These are phyloP conservation scores for Alces alces DNA, from an alignment of 2,113 vertebrate species.

Conservation along the genomic window DNA sequence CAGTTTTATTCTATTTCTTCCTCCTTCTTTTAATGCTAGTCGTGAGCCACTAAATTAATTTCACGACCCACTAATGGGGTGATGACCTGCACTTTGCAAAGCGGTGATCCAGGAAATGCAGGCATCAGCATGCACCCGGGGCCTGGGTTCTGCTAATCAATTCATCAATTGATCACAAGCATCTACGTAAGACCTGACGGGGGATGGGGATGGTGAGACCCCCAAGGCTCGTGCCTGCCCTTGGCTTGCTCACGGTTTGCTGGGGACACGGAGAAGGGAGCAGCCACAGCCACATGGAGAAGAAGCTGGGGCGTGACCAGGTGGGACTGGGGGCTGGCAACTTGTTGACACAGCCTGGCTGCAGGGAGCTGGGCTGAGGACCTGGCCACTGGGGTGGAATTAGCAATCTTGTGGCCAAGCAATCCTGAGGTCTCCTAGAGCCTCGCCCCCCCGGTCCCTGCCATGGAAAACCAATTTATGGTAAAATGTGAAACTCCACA, in stretches of 20 bases:
- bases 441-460: not conserved
- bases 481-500: accelerated
- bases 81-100: not conserved
- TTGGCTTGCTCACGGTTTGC: accelerated
- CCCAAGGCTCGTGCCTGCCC: not conserved
- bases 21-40: not conserved
- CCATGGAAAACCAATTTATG: accelerated
- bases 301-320: accelerated
- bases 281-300: accelerated
- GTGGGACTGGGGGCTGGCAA: accelerated
- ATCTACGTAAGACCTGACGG: accelerated
- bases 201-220: not conserved
- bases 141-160: accelerated
- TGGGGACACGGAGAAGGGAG: not conserved
- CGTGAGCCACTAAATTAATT: not conserved
- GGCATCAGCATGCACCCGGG: accelerated
- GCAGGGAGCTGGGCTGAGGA: accelerated
- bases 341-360: accelerated
- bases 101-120: accelerated
- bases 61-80: not conserved
- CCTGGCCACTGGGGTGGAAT: accelerated
- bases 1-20: not conserved
- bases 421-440: not conserved
- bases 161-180: accelerated
- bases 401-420: accelerated